phyloP scores from a whole-genome alignment of 2,888 invertebrate species.

The Drosophila monieri region DNA sequence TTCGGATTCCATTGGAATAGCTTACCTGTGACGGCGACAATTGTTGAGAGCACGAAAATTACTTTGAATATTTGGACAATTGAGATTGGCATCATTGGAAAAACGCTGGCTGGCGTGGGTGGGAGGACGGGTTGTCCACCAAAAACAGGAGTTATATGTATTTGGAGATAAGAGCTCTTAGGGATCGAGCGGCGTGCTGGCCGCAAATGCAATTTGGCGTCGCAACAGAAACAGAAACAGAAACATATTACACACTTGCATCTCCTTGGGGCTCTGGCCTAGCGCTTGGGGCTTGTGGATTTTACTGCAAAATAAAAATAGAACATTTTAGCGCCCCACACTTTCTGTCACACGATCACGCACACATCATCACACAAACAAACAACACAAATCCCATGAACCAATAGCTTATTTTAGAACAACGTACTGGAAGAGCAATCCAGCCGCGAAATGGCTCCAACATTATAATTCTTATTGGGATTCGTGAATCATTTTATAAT shows the following conservation, averaged over 20 bases:
- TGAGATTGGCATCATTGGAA: conserved; percentile 73
- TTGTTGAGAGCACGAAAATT: conserved; percentile 84
- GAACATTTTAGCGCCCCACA: conserved; percentile 71
- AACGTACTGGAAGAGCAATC: conserved; percentile 41
- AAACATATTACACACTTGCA: conserved; percentile 76
- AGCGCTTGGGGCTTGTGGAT: conserved; percentile 36
- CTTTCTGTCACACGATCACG: conserved; percentile 38
- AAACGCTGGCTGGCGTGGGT: conserved; percentile 41
- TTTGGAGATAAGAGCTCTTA: conserved; percentile 42
- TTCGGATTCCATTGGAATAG: background rate
- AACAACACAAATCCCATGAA: conserved; percentile 10
- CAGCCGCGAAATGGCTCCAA: conserved; percentile 23
- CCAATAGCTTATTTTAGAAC: conserved; percentile 37
- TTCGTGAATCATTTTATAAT: conserved; percentile 32
- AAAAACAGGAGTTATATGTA: conserved; percentile 15
- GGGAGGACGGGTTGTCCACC: conserved; percentile 7
- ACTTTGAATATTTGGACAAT: conserved; percentile 72
- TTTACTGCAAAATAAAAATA: conserved; percentile 77
- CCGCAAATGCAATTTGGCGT: conserved; percentile 75
- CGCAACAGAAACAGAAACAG: conserved; percentile 70
- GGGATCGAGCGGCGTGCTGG: conserved; percentile 73
- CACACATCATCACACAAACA: conserved; percentile 43
- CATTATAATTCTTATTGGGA: conserved; percentile 21
- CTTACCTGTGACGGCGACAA: conserved; percentile 82
- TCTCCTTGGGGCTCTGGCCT: conserved; percentile 43